Evolutionary conservation across 2,113 vertebrate genomes (phyloP), one percentile per base, ranked within the genome.

Genomic region (Cettia cetti): DNA sequence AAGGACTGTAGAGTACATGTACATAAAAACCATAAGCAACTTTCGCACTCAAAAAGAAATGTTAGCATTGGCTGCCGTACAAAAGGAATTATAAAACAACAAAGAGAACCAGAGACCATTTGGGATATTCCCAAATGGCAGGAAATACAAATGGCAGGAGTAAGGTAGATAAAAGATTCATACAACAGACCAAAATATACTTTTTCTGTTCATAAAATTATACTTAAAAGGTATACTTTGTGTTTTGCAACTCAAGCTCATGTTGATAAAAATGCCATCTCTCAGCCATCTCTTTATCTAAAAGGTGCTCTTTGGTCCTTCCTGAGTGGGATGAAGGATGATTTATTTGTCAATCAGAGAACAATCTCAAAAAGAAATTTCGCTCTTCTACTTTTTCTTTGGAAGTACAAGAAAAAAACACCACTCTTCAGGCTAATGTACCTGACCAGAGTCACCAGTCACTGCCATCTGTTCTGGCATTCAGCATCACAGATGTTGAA

Each of bases 1-100:
- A 87, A 77, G 27, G 59, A 50, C 22, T 57, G 22, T 50, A 74
- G 15, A 39, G 28, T 42, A 45, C 65, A 91, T 24, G 68, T 80
- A 92, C 40, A 65, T 63, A 33, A 88, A 95, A 91, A 85, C 68
- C 50, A 44, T 66, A 83, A 91, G 54, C 42, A 86, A 80, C 54
- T 75, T 72, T 79, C 10, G 15, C 77, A 50, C 54, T 94, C 66
- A 63, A 71, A 84, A 77, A 94, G 37, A 91, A 85, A 85, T 39
- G 54, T 59, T 80, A 91, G 27, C 59, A 61, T 71, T 87, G 71
- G 75, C 66, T 90, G 72, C 44, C 7, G 15, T 68, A 82, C 92
- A 87, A 88, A 82, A 82, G 31, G 30, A 90, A 61, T 63, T 92
- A 64, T 75, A 82, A 89, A 95, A 79, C 70, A 88, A 86, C 39